Conservation (phyloP, 2,888 invertebrate genomes). For the Drosophila pegasa region DNA sequence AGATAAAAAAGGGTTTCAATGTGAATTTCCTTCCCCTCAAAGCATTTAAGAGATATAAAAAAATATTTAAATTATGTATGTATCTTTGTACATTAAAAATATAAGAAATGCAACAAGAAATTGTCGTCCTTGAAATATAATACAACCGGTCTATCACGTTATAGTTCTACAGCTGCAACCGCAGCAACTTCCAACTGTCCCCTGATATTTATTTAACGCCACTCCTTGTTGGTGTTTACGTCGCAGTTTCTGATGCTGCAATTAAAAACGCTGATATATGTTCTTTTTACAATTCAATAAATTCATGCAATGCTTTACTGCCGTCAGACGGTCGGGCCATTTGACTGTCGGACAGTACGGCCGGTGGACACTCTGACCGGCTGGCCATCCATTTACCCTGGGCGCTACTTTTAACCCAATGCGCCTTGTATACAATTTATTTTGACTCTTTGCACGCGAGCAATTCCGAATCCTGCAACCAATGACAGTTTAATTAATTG, state of each 20-base stretch:
- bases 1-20: not conserved
- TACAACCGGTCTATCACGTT: constrained; percentile 50
- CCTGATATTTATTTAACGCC: constrained; percentile 60
- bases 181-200: constrained; percentile 55
- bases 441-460: constrained; percentile 73
- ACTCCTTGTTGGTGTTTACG: constrained; percentile 31
- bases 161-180: constrained; percentile 42
- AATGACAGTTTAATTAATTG: constrained; percentile 80
- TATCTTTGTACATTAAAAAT: not conserved
- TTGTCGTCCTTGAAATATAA: constrained; percentile 8
- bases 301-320: constrained; percentile 71
- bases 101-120: not conserved
- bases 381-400: constrained; percentile 20
- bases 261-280: constrained; percentile 82
- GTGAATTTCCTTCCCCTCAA: too few species aligned
- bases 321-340: constrained; percentile 3
- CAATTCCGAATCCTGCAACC: constrained; percentile 79
- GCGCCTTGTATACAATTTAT: constrained; percentile 61
- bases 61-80: not conserved
- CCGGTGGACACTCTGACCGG: constrained; percentile 11
- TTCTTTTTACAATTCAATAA: constrained; percentile 81
- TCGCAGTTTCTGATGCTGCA: constrained; percentile 60
- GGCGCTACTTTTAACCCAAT: constrained; percentile 46
- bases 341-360: constrained; percentile 7
- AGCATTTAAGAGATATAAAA: not conserved